phyloP scores from a whole-genome alignment of 2,888 invertebrate species.

The Cryptus viduatorius region DNA sequence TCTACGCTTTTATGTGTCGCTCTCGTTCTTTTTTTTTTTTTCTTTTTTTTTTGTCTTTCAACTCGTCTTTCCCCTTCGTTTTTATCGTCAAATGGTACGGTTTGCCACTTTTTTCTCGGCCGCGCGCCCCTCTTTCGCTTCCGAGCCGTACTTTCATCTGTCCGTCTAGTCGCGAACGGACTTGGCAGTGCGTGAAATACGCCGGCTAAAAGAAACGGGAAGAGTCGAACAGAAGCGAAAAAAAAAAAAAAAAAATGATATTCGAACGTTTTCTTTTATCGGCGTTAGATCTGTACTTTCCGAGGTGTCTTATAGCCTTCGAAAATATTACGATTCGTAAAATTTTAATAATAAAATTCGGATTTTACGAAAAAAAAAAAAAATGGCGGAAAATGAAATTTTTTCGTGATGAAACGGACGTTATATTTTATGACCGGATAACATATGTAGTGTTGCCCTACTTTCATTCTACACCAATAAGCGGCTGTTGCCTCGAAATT shows the following conservation, averaged over 20 bases:
- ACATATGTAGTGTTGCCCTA: neutral
- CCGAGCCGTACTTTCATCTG: conserved; percentile 41
- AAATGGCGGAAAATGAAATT: neutral
- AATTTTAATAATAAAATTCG: neutral
- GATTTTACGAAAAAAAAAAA: neutral
- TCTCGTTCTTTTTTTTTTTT: conserved; percentile 11
- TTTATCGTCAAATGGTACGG: conserved; percentile 34
- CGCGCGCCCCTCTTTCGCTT: neutral
- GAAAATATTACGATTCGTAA: neutral
- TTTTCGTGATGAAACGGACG: neutral
- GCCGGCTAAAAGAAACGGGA: neutral
- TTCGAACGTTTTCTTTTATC: neutral
- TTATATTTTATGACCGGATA: neutral
- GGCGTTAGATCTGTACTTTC: neutral
- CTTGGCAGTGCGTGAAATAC: conserved; percentile 24
- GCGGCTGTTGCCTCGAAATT: neutral
- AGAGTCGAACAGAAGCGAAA: neutral
- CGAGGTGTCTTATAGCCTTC: neutral
- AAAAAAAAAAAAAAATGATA: neutral
- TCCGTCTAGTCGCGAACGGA: conserved; percentile 3
- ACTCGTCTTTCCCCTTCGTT: conserved; percentile 28
- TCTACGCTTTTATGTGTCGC: conserved; percentile 8
- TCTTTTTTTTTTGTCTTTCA: conserved; percentile 19
- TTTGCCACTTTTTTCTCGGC: conserved; percentile 12
- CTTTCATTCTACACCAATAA: neutral